Percentiles rank a stretch among this genome's conserved stretches.
Evolutionary conservation across 2,797 vertebrate species (phyloP).

Genomic region (Diplodus sargus): DNA sequence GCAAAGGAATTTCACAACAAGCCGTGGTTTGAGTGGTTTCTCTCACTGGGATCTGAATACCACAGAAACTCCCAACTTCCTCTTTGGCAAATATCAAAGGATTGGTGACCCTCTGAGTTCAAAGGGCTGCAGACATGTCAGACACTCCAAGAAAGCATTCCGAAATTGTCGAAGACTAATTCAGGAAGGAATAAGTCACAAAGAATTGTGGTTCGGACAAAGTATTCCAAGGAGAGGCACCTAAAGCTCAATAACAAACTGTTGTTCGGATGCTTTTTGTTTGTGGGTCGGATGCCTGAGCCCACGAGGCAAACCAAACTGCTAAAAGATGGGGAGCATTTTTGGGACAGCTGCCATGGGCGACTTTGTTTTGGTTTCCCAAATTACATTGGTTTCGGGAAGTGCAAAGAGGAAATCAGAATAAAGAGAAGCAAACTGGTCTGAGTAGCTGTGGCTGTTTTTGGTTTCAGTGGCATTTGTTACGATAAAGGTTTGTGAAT

Average conservation of each 20-base stretch:
- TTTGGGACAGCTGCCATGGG: conserved; percentile 29
- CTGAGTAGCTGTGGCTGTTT: not conserved
- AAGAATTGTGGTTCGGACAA: conserved; percentile 29
- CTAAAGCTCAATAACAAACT: conserved; percentile 45
- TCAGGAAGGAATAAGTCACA: conserved; percentile 31
- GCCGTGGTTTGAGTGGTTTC: conserved; percentile 73
- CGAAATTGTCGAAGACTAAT: conserved; percentile 39
- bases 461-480: not conserved
- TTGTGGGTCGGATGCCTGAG: conserved; percentile 36
- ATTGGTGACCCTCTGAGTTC: conserved; percentile 43
- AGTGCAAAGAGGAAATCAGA: conserved; percentile 33
- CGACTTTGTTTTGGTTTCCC: conserved; percentile 54
- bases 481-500: not conserved
- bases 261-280: conserved; percentile 21
- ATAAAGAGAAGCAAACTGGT: conserved; percentile 22
- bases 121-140: conserved; percentile 23
- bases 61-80: conserved; percentile 67
- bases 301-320: conserved; percentile 31
- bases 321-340: conserved; percentile 42
- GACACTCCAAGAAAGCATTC: conserved; percentile 37
- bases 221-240: conserved; percentile 8
- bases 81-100: conserved; percentile 59
- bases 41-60: conserved; percentile 63
- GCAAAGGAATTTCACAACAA: conserved; percentile 73
- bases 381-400: conserved; percentile 41